A percentile compares a stretch with the other conserved stretches of the same genome.
phyloP scores from a whole-genome alignment of 2,797 vertebrate species.

The Borostomias antarcticus region DNA sequence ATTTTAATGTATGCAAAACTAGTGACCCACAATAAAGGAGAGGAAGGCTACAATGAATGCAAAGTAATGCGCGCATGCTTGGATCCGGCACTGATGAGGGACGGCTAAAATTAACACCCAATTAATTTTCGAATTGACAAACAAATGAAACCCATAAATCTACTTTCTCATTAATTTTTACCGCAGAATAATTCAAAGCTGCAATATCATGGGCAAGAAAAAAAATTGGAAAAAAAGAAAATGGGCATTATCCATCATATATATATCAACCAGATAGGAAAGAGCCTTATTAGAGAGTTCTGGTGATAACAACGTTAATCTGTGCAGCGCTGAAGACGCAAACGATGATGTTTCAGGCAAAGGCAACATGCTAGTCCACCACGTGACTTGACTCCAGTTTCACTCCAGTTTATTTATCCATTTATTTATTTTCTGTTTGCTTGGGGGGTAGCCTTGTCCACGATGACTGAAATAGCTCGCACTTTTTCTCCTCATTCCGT shows the following conservation, averaged over 20 bases:
- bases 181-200: constrained; percentile 95
- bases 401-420: constrained; percentile 46
- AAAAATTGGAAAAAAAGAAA: constrained; percentile 70
- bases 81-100: constrained; percentile 92
- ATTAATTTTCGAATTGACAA: constrained; percentile 99
- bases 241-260: constrained; percentile 91
- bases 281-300: constrained; percentile 85
- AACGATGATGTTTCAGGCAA: constrained; percentile 31
- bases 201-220: constrained; percentile 87
- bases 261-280: constrained; percentile 97
- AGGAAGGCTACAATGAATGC: constrained; percentile 92
- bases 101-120: constrained; percentile 99
- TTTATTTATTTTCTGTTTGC: constrained; percentile 59
- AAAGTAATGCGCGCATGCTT: constrained; percentile 88
- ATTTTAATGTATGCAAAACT: constrained; percentile 98
- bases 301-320: constrained; percentile 70
- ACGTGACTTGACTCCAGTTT: constrained; percentile 47
- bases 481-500: constrained; percentile 43
- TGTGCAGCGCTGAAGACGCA: constrained; percentile 48
- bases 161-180: constrained; percentile 99
- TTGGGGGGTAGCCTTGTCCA: constrained; percentile 31
- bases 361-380: constrained; percentile 22
- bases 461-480: constrained; percentile 38
- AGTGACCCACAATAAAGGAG: constrained; percentile 96
- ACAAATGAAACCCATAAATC: constrained; percentile 99